Evolutionary conservation across 92 coral and sea anemone species (phyloP), one percentile per base, ranked within the genome.

Genomic region (Pocillopora grandis): DNA sequence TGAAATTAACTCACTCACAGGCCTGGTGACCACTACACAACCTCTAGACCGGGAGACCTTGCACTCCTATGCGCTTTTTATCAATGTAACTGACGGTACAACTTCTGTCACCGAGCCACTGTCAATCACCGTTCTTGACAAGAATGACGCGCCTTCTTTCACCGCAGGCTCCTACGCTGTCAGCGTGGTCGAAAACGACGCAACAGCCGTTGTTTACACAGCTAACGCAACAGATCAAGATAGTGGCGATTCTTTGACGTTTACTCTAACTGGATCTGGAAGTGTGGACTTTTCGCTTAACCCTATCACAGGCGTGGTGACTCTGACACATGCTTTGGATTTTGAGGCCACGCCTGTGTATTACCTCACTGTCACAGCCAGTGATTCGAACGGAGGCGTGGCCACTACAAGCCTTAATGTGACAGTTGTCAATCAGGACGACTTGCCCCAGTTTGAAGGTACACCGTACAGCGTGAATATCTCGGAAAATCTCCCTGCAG

Each of bases 251-350:
- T 55, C 79, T 17, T 31, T 87, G 87, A 81, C 82, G 7, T 81
- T 80, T 33, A 36, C 66, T 12, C 42, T 87, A 15, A 58, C 80
- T 9, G 93, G 93, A 19, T 69, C 81, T 35, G 89, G 81, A 57
- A 77, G 85, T 73, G 76, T 69, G 8, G 84, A 83, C 66, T 90
- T 90, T 71, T 64, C 89, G 9, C 71, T 90, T 33, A 80, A 76
- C 42, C 90, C 88, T 52, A 23, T 70, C 33, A 90, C 93, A 20
- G 93, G 93, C 37, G 84, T 79, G 69, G 86, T 90, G 56, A 87
- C 89, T 14, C 3, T 90, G 17, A 85, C 85, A n/a, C 58, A 66
- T 42, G 75, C 76, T 61, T 76, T 84, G 21, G 89, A 90, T 72
- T 83, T 86, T 21, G 93, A 90, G 72, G 58, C 67, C 62, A 68